Conservation (phyloP, 2,888 invertebrate species). For the Eledona agricola region DNA sequence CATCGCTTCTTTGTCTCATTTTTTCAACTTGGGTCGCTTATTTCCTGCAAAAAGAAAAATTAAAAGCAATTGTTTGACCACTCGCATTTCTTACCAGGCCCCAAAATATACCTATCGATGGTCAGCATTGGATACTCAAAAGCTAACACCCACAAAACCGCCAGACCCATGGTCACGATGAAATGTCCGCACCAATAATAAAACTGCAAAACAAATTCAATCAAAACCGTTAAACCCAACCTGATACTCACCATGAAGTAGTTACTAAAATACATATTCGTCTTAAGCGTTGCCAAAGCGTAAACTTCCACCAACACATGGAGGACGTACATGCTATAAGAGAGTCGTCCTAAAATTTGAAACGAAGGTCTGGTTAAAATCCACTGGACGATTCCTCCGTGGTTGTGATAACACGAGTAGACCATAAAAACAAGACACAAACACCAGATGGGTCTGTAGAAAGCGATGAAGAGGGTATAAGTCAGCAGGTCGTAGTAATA, state of each 20-base stretch:
- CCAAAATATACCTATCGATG: constrained; percentile 16
- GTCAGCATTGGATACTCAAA: constrained; percentile 56
- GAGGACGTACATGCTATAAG: constrained; percentile 38
- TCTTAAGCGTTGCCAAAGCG: constrained; percentile 10
- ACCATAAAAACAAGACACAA: constrained; percentile 24
- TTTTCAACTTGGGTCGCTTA: neutral
- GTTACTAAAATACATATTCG: constrained; percentile 31
- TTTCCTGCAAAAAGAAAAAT: neutral
- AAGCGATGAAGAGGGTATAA: constrained; percentile 24
- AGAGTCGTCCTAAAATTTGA: constrained; percentile 34
- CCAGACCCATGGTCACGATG: constrained; percentile 54
- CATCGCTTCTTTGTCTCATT: neutral
- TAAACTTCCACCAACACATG: constrained; percentile 31
- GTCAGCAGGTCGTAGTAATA: constrained; percentile 12
- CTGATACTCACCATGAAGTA: constrained; percentile 28
- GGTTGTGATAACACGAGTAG: constrained; percentile 27
- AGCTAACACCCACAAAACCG: constrained; percentile 58
- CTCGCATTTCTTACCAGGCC: neutral
- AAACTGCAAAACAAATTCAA: constrained; percentile 45
- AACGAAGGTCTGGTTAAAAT: constrained; percentile 29
- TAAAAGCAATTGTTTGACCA: neutral
- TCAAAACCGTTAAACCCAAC: neutral
- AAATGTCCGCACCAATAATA: constrained; percentile 61
- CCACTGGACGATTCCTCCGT: constrained; percentile 35
- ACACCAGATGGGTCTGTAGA: constrained; percentile 32